Base-by-base conservation (phyloP, 2,113 vertebrate species). In the Xiphophorus hellerii region DNA sequence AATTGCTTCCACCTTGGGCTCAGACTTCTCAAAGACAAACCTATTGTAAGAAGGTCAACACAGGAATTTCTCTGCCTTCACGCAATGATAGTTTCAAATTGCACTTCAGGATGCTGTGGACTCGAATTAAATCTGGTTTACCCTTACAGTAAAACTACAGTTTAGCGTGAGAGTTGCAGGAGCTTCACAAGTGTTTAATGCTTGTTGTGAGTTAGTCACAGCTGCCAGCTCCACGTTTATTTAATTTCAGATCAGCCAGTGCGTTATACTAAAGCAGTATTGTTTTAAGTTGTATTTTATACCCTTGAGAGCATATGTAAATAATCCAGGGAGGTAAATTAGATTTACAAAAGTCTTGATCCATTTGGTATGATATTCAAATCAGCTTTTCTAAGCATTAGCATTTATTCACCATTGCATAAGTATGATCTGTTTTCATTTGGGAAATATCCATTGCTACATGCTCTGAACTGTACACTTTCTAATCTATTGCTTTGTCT, bases 1-100 rank as follows among this genome's bases (percentile, higher is more conserved):
- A 90, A 90, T 91, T 89, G 83, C 84, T 92, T 87, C 86, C 90
- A 91, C 88, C 80, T 76, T 89, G 63, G 72, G 77, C 77, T 77
- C 44, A 72, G 78, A 75, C 29, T 11, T 75, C 78, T 82, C 70
- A 84, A 84, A 85, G 80, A 84, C 76, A 74, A 85, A 70, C 69
- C 58, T 64, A 73, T 64, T 33, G 14, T 83, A 58, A 65, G 63
- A 78, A 62, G 68, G 80, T 83, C 76, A 81, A 54, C 74, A 54
- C 66, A 74, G 37, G 72, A 81, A 83, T 66, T 73, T 73, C 68
- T 73, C 65, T 70, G 72, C 65, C 37, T 33, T 31, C 39, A 69
- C 78, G 71, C 74, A 73, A 70, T 58, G 85, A 78, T 78, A 31
- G 81, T 84, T 78, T 91, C 82, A 78, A 78, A 79, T 89, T 80